Evolutionary conservation across 1,140 invertebrate genomes (phyloP).

Genomic region (Arion vulgaris): DNA sequence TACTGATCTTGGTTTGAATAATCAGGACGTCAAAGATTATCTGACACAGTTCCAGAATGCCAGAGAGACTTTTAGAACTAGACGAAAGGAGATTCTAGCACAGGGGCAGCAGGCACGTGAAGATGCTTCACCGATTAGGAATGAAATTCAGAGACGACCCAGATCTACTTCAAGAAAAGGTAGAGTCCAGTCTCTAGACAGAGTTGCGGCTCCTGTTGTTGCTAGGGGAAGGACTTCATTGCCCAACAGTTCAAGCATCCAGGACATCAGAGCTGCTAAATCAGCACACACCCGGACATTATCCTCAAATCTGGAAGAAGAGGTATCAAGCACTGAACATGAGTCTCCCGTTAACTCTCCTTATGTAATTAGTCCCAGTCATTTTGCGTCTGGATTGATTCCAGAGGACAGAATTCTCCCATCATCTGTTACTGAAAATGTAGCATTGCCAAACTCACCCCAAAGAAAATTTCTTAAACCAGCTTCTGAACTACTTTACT

Average conservation of each 20-base stretch:
- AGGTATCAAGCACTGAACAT: background rate
- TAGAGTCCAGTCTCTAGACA: conserved; percentile 29
- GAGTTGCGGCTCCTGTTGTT: background rate
- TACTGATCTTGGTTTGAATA: conserved; percentile 27
- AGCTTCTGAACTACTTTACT: conserved; percentile 1
- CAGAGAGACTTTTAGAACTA: conserved; percentile 25
- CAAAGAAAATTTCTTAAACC: background rate
- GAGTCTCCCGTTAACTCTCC: background rate
- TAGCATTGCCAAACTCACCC: background rate
- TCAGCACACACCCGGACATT: background rate
- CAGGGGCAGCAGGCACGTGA: conserved; percentile 8
- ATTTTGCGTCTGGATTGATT: background rate
- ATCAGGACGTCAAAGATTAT: conserved; percentile 15
- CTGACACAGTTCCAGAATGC: conserved; percentile 33
- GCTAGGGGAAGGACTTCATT: background rate
- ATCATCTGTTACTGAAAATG: conserved; percentile 10
- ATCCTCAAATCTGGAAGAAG: background rate
- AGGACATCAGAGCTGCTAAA: background rate
- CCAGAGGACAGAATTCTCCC: background rate
- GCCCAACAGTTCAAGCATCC: background rate
- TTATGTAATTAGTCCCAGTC: background rate
- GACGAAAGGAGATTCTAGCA: conserved; percentile 22
- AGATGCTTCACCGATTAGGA: conserved; percentile 9
- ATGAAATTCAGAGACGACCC: background rate
- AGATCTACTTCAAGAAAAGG: conserved; percentile 27